Evolutionary conservation across 1,140 invertebrate genomes (phyloP).

Genomic region (Wasmannia auropunctata): DNA sequence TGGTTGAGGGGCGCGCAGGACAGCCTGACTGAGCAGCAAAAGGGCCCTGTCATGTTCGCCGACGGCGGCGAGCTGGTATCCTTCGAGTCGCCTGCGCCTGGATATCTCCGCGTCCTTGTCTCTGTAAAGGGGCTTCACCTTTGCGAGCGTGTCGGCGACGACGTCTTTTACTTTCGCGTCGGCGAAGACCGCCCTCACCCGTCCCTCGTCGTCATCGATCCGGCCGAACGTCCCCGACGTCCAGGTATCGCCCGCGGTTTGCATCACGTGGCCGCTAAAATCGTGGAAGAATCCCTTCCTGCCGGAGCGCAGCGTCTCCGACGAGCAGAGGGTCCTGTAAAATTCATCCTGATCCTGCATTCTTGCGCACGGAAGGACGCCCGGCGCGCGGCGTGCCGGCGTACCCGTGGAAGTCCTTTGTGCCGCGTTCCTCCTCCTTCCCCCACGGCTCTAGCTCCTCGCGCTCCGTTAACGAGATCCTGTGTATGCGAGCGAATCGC

Average conservation of each 20-base stretch:
- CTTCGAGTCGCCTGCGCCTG: slow-evolving; percentile 83
- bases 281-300: slow-evolving; percentile 87
- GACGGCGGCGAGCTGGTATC: slow-evolving; percentile 81
- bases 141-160: slow-evolving; percentile 84
- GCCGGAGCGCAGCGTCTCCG: slow-evolving; percentile 87
- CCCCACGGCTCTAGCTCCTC: not conserved
- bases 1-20: slow-evolving; percentile 87
- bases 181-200: slow-evolving; percentile 84
- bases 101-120: slow-evolving; percentile 86
- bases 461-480: slow-evolving; percentile 14
- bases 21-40: slow-evolving; percentile 87
- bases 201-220: slow-evolving; percentile 84
- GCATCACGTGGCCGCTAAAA: slow-evolving; percentile 85
- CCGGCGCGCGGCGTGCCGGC: not conserved
- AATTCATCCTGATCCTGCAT: slow-evolving; percentile 61
- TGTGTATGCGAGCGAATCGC: not conserved
- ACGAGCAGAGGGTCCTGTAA: slow-evolving; percentile 85
- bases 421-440: not conserved
- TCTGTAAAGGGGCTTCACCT: slow-evolving; percentile 86
- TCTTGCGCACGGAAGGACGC: not conserved
- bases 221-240: slow-evolving; percentile 85
- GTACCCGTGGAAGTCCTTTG: slow-evolving; percentile 13
- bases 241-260: slow-evolving; percentile 84
- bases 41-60: slow-evolving; percentile 86
- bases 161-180: slow-evolving; percentile 85